Evolutionary conservation across 35 echinoderm and acorn worm genomes (phyloP).

Genomic region (Patiria miniata): DNA sequence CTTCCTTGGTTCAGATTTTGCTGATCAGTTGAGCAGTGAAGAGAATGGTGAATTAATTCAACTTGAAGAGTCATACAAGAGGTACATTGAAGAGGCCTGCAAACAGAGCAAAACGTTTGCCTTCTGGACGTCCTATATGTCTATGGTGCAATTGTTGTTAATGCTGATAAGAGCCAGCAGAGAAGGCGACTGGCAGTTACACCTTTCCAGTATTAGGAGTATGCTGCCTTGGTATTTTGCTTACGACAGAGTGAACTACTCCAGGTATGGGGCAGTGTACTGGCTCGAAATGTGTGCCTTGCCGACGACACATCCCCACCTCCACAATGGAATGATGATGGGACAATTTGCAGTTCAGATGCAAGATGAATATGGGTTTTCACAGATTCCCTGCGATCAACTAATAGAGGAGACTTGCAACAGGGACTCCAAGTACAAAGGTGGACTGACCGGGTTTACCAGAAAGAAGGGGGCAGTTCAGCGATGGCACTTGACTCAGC

Average conservation of each 20-base stretch:
- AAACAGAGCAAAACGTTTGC: conserved; percentile 6
- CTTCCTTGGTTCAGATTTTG: background rate
- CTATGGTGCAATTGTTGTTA: conserved; percentile 51
- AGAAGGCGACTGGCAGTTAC: conserved; percentile 70
- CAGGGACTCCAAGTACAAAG: too few species aligned
- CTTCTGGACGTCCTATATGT: conserved; percentile 67
- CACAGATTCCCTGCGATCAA: conserved; percentile 55
- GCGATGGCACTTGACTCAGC: conserved; percentile 55
- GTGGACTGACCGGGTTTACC: conserved; percentile 62
- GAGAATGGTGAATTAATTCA: background rate
- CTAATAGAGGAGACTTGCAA: conserved; percentile 70
- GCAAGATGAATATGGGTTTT: conserved; percentile 49
- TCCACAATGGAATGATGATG: conserved; percentile 32
- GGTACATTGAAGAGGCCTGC: background rate
- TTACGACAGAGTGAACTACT: conserved; percentile 59
- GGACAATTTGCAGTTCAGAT: conserved; percentile 79
- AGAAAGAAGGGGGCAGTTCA: conserved; percentile 46
- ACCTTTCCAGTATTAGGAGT: conserved; percentile 45
- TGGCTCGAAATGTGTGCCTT: conserved; percentile 78
- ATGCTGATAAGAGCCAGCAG: conserved; percentile 44
- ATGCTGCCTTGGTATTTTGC: conserved; percentile 61
- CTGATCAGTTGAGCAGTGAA: background rate
- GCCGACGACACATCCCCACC: conserved; percentile 44
- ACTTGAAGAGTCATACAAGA: background rate
- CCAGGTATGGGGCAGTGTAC: conserved; percentile 66